A percentile compares a stretch with the other conserved stretches of the same genome.
These are phyloP conservation scores for Eospalax fontanierii DNA, from an alignment of 2,797 vertebrate species.

Conservation along the genomic window DNA sequence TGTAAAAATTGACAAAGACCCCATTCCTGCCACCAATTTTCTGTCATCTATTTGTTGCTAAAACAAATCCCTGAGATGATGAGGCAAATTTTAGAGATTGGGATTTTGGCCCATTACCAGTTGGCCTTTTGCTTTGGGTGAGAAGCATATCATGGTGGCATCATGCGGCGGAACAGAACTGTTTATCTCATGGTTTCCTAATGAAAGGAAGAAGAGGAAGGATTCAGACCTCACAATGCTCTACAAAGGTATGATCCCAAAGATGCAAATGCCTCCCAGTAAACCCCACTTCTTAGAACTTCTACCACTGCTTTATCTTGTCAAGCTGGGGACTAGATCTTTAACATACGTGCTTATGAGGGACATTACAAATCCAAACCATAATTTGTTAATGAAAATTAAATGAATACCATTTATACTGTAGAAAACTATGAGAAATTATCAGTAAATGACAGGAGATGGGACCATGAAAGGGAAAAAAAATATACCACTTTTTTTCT, in stretches of 20 bases:
- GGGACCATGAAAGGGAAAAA: neutral
- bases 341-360: neutral
- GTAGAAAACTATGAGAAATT: neutral
- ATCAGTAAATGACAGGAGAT: constrained; percentile 51
- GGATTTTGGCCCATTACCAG: neutral
- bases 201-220: too few species aligned
- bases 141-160: neutral
- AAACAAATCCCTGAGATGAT: neutral
- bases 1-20: neutral
- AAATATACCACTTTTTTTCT: neutral
- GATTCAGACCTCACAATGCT: too few species aligned
- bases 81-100: too few species aligned
- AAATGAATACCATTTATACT: constrained; percentile 49
- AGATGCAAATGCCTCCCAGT: neutral
- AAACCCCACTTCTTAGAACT: neutral
- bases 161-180: too few species aligned
- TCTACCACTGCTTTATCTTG: neutral
- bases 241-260: too few species aligned
- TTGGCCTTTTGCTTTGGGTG: neutral
- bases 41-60: neutral
- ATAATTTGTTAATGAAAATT: constrained; percentile 45
- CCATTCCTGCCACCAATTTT: neutral
- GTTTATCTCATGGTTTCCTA: too few species aligned
- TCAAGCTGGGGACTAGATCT: neutral
- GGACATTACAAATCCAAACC: too few species aligned